These are phyloP conservation scores for Trinectes maculatus DNA, from an alignment of 2,113 vertebrate species.

Conservation along the genomic window DNA sequence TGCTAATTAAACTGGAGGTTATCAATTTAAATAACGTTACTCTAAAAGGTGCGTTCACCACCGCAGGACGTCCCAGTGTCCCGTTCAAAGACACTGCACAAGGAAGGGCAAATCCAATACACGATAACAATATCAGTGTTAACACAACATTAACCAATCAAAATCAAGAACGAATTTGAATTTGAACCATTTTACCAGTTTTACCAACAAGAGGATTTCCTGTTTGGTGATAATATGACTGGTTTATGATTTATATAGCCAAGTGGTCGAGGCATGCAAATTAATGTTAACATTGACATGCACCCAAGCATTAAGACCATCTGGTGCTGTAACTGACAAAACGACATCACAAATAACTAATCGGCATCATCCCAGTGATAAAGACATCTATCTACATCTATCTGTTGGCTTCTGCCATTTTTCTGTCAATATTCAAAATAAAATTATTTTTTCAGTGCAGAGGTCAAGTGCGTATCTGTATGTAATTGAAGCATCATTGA, in stretches of 20 bases:
- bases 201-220: constrained; percentile 31
- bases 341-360: constrained; percentile 39
- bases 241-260: constrained; percentile 37
- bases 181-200: too few species aligned
- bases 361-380: constrained; percentile 13
- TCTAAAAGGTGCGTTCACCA: too few species aligned
- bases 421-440: neutral
- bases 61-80: too few species aligned
- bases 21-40: too few species aligned
- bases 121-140: too few species aligned
- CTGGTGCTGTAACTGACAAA: constrained; percentile 14
- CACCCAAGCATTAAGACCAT: constrained; percentile 20
- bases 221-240: constrained; percentile 28
- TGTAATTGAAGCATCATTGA: constrained; percentile 2
- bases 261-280: constrained; percentile 54
- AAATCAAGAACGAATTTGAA: too few species aligned
- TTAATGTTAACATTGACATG: constrained; percentile 45
- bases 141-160: too few species aligned
- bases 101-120: too few species aligned
- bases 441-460: too few species aligned
- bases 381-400: neutral
- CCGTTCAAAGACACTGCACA: too few species aligned
- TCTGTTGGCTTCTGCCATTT: too few species aligned
- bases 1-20: too few species aligned
- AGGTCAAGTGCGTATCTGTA: neutral